Evolutionary conservation across 2,113 vertebrate species (phyloP), one percentile per base, ranked within the genome.

Genomic region (Vireo altiloquus): DNA sequence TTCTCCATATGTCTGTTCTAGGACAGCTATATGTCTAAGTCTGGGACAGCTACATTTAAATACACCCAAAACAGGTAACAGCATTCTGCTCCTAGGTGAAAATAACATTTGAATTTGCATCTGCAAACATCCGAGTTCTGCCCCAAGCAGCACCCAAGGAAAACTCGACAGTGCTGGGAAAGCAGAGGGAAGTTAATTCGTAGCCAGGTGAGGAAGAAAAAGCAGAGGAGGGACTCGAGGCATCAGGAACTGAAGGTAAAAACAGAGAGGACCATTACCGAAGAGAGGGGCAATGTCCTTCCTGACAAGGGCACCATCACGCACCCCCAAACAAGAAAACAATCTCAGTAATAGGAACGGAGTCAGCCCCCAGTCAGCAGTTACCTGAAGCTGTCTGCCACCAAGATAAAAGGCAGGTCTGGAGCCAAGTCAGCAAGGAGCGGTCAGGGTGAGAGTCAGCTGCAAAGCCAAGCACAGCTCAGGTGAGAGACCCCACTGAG

Each of bases 191-290:
- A 23, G 5, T 18, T 20, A 60, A 6, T 12, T 61, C 12, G 4
- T 19, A 23, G 13, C 54, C 54, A 74, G 13, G 5, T 11, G 9
- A 91, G 64, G 33, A 69, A 30, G 2, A 1, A 57, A 52, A 63
- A n/a, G 9, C 4, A 9, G 18, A 8, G 16, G 6, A 46, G 20
- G 52, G 17, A 16, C 15, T 70, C 0, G 0, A 40, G 11, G 20
- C 8, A 6, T 11, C 18, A 59, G 49, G 27, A 72, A 37, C n/a
- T 44, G 21, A 52, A 72, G 21, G 33, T 21, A 8, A 72, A 52
- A 64, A 30, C 5, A 25, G n/a, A 11, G 56, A 33, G 1, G n/a
- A 27, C 57, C 24, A 37, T 37, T 37, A 27, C 35, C 35, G 8
- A 60, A 37, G 25, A 60, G 24, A 37, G 17, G 64, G 11, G 1